Base-by-base conservation (phyloP, 1,140 invertebrate species). In the Aleiodes sp. region DNA sequence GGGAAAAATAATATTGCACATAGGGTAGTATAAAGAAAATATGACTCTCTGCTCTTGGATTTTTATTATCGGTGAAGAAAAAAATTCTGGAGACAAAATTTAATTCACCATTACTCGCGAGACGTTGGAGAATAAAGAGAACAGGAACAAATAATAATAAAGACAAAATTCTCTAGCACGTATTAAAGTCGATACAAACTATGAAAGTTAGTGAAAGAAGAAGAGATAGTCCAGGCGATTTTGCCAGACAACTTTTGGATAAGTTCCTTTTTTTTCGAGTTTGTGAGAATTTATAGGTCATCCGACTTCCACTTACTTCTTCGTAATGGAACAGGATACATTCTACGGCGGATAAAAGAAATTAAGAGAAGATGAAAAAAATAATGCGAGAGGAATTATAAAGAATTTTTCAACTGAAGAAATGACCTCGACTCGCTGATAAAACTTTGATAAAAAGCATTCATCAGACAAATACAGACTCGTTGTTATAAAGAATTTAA, bases 261-360 rank as follows among this genome's bases (percentile, higher is more conserved):
- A 52, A 16, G 21, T 52, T 24, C 6, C 21, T 16, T 9, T 52
- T 52, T 35, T 35, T 35, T 35, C n/a, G n/a, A n/a, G n/a, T 52
- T 46, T 52, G 8, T 12, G 14, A 52, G 46, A 52, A 52, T 52
- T 52, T 52, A 52, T 52, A 26, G 46, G 46, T 52, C 46, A 52
- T 16, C 31, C 31, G 31, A 52, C 10, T 21, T 52, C 46, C 19
- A 24, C 46, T 2, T 16, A 1, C 2, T n/a, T 24, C 26, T 24
- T 24, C 9, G 19, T 52, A 52, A 52, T 52, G 21, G 46, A 52
- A 52, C 10, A 52, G 46, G 14, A n/a, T 43, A 43, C n/a, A n/a
- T n/a, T n/a, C n/a, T n/a, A n/a, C n/a, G n/a, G n/a, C n/a, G n/a
- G n/a, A n/a, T n/a, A n/a, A n/a, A n/a, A n/a, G n/a, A n/a, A n/a